A percentile compares a stretch with the other conserved stretches of the same genome.
These are phyloP conservation scores for Upupa epops DNA, from an alignment of 2,113 vertebrate genomes.

Conservation along the genomic window DNA sequence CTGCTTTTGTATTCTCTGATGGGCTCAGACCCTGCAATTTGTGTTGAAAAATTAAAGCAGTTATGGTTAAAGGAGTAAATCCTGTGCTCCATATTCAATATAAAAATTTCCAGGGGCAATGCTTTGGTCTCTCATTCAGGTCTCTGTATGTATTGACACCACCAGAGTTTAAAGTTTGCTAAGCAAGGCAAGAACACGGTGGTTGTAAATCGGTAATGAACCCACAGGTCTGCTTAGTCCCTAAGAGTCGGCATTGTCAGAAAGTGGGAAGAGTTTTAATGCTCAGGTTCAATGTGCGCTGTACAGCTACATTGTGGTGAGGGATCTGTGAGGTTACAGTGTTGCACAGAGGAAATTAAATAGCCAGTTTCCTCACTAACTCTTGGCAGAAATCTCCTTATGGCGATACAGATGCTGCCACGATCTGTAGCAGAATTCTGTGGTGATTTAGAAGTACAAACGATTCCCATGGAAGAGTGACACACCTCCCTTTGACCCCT, in stretches of 20 bases:
- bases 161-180: not conserved
- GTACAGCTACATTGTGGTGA: not conserved
- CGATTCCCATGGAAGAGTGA: not conserved
- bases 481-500: not conserved
- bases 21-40: not conserved
- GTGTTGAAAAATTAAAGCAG: not conserved
- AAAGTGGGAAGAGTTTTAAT: not conserved
- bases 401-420: not conserved
- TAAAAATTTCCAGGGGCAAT: not conserved
- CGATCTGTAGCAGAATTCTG: not conserved
- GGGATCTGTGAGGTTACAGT: rapidly evolving
- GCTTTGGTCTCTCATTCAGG: not conserved
- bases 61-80: not conserved
- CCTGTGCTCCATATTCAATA: not conserved
- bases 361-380: not conserved
- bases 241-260: rapidly evolving
- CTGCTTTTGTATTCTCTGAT: not conserved
- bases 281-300: not conserved
- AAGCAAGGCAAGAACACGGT: not conserved
- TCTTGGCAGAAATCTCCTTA: not conserved
- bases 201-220: not conserved
- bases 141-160: not conserved
- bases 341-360: not conserved
- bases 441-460: not conserved
- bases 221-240: not conserved